These are phyloP conservation scores for Osmerus eperlanus DNA, from an alignment of 2,113 vertebrate species.

Conservation along the genomic window DNA sequence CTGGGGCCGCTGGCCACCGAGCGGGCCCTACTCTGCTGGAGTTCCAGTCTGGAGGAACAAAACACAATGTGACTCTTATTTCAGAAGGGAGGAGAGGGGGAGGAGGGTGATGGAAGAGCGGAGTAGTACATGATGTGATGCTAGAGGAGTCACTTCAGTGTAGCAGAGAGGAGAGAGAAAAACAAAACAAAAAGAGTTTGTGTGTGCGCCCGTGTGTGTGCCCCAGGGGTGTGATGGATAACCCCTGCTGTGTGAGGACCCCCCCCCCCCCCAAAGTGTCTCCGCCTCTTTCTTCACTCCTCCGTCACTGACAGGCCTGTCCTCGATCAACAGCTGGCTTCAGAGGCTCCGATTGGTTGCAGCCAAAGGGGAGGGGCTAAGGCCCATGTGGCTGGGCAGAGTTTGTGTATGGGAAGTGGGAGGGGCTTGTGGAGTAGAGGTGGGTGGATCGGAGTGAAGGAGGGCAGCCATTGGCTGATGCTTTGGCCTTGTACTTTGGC, in stretches of 20 bases:
- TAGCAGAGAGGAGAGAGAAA: conserved; percentile 25
- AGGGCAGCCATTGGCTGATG: conserved; percentile 53
- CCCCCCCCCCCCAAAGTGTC: not conserved
- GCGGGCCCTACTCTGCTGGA: conserved; percentile 23
- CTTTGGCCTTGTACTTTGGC: conserved; percentile 61
- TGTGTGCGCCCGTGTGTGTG: conserved; percentile 21
- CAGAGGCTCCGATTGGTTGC: conserved; percentile 31
- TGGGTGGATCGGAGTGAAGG: conserved; percentile 35
- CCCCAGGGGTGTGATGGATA: conserved; percentile 49
- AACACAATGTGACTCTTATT: conserved; percentile 55
- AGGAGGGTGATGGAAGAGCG: not conserved
- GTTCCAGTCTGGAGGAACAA: conserved; percentile 20
- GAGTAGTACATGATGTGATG: conserved; percentile 37
- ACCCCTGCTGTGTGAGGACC: conserved; percentile 41
- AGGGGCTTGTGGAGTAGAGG: conserved; percentile 5
- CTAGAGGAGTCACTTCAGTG: conserved; percentile 35
- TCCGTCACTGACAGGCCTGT: conserved; percentile 58
- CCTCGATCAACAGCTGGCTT: conserved; percentile 31
- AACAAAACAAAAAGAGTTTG: too few species aligned
- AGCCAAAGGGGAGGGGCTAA: not conserved
- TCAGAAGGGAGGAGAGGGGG: conserved; percentile 25
- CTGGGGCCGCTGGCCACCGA: conserved; percentile 40
- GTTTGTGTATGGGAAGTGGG: conserved; percentile 13
- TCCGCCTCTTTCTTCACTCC: not conserved
- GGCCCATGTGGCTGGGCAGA: conserved; percentile 26